Percentiles rank a stretch among this genome's conserved stretches.
Evolutionary conservation across 1,140 invertebrate species (phyloP).

Genomic region (Scylla paramamosain): DNA sequence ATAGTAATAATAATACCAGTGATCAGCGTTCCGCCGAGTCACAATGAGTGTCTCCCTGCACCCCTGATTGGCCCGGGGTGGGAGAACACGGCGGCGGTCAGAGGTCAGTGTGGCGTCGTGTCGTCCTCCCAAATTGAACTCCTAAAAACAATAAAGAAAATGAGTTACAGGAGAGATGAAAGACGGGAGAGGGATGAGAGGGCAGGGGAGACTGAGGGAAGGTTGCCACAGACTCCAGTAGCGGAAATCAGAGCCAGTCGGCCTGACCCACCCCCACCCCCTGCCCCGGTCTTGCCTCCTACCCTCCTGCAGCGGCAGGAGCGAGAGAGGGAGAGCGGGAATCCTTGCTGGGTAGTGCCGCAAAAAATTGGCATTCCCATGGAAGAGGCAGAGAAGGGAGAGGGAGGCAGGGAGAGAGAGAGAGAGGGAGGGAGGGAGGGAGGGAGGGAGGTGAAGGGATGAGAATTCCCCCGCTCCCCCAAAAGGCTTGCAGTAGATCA

Average conservation of each 20-base stretch:
- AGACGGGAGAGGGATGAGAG: not conserved
- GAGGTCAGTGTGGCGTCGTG: not conserved
- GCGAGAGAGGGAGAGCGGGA: not conserved
- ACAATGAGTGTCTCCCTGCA: not conserved
- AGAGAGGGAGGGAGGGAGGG: not conserved
- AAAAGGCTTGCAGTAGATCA: conserved; percentile 6
- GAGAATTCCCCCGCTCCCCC: not conserved
- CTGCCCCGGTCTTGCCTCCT: not conserved
- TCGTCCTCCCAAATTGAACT: not conserved
- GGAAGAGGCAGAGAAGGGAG: not conserved
- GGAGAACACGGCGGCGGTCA: not conserved
- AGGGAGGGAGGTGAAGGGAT: not conserved
- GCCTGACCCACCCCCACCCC: not conserved
- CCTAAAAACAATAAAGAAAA: not conserved
- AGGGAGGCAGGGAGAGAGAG: not conserved
- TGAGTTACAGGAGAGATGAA: not conserved
- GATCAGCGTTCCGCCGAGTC: not conserved
- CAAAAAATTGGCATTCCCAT: not conserved
- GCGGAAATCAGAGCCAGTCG: not conserved
- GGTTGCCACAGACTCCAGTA: not conserved
- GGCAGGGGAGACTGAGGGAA: not conserved
- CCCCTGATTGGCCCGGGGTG: not conserved
- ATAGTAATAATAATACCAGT: not conserved
- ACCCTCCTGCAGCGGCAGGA: not conserved
- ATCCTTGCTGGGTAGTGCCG: not conserved